These are phyloP conservation scores for Sthenelais limicola DNA, from an alignment of 2,888 invertebrate species.

Conservation along the genomic window DNA sequence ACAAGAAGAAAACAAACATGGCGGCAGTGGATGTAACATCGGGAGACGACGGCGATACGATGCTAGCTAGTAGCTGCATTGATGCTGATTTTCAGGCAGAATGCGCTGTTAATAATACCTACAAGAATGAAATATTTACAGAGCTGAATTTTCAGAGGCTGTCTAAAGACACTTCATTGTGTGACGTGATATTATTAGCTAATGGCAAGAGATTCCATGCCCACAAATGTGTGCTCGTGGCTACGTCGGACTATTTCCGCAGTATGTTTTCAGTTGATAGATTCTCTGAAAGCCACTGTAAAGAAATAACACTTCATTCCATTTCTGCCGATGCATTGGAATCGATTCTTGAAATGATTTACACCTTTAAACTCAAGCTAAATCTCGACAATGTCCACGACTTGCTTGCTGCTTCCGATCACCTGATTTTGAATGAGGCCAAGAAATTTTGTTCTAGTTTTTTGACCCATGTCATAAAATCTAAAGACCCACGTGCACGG, in stretches of 20 bases:
- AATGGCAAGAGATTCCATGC: slow-evolving; percentile 46
- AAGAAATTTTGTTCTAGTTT: slow-evolving; percentile 45
- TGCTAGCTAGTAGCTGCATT: too few relatives aligned
- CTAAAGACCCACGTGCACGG: slow-evolving; percentile 23
- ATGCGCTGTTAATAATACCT: too few relatives aligned
- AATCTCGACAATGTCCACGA: slow-evolving; percentile 42
- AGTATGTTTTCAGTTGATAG: slow-evolving; percentile 47
- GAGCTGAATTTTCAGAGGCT: slow-evolving; percentile 44
- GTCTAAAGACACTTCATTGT: slow-evolving; percentile 26
- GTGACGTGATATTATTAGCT: slow-evolving; percentile 43
- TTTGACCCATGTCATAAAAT: slow-evolving; percentile 41
- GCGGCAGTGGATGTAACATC: too few relatives aligned
- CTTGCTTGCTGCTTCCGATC: slow-evolving; percentile 45
- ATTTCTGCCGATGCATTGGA: slow-evolving; percentile 43
- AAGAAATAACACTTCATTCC: slow-evolving; percentile 45
- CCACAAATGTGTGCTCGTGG: slow-evolving; percentile 45
- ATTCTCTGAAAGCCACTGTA: slow-evolving; percentile 45
- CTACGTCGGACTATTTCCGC: slow-evolving; percentile 47
- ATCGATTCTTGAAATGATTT: slow-evolving; percentile 46
- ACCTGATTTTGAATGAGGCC: slow-evolving; percentile 43
- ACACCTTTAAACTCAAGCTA: slow-evolving; percentile 43
- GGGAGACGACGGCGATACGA: too few relatives aligned
- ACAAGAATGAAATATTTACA: slow-evolving; percentile 19
- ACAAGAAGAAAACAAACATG: too few relatives aligned
- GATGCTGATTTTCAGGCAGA: too few relatives aligned